Base-by-base conservation (phyloP, 2,888 invertebrate genomes). In the Coremacera marginata region DNA sequence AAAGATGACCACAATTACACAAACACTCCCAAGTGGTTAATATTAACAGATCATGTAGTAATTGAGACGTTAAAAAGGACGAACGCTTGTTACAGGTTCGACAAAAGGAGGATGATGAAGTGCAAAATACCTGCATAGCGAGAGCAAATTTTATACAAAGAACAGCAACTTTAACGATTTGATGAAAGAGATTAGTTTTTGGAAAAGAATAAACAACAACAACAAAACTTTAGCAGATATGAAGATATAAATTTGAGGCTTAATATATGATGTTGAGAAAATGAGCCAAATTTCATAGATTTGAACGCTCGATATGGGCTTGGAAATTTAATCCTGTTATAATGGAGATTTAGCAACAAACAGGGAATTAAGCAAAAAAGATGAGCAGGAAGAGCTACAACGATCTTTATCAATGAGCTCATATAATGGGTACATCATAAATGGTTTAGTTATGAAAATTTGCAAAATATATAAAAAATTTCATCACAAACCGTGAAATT, bases 271-370 rank as follows among this genome's bases (percentile, higher is more conserved):
- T 11, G 44, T 7, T 37, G 34, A n/a, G 63, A 70, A 51, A 55
- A 55, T 52, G 34, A 22, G 2, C 37, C 22, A 71, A 27, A 27
- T 62, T 22, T 2, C 49, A 60, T 5, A 72, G 62, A 62, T 72
- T 62, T 72, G 72, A 62, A 19, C 49, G 72, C 22, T 49, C 8
- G 72, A 60, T 72, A 62, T 49, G 49, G 62, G 7, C 55, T 37
- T 27, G n/a, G 72, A 72, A 62, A 72, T 72, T 49, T 62, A 72
- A 72, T 72, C 72, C 62, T 37, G 62, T 72, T 72, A 62, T 72
- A 60, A 70, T 31, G 52, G 52, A 70, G 55, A 52, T 70, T 52
- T 31, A 19, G 51, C 22, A 65, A 19, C 7, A 60, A 25, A 60
- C 5, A 11, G n/a, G n/a, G n/a, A n/a, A n/a, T n/a, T n/a, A n/a